Conservation (phyloP, 1,140 invertebrate species). For the Brachionus rubens region DNA sequence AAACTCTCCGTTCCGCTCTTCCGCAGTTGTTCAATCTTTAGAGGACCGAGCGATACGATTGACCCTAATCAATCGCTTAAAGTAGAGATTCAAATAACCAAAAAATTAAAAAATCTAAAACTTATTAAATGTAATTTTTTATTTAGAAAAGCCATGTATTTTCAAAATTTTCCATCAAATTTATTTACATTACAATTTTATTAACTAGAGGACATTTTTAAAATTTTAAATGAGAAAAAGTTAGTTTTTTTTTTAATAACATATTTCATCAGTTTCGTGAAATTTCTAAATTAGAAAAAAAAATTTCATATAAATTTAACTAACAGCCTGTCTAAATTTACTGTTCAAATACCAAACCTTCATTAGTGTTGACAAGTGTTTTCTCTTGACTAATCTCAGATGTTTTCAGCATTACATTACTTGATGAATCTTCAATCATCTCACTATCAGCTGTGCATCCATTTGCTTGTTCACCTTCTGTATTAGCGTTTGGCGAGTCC, state of each 20-base stretch:
- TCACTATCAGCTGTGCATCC: neutral
- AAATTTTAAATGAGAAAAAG: neutral
- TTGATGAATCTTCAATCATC: slow-evolving; percentile 23
- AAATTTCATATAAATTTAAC: slow-evolving; percentile 25
- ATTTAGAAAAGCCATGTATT: too few species aligned
- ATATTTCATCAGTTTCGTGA: too few species aligned
- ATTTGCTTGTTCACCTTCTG: neutral
- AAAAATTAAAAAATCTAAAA: too few species aligned
- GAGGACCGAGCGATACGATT: too few species aligned
- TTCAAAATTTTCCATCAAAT: slow-evolving; percentile 33
- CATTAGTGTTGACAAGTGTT: slow-evolving; percentile 1
- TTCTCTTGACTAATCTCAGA: neutral
- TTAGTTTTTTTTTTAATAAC: neutral
- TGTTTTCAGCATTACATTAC: neutral
- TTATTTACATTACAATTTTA: slow-evolving; percentile 36
- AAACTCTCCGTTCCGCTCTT: too few species aligned
- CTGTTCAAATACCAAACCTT: slow-evolving; percentile 44
- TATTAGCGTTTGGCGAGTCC: slow-evolving; percentile 20
- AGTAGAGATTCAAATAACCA: too few species aligned
- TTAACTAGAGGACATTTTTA: slow-evolving; percentile 14
- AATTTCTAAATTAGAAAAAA: neutral
- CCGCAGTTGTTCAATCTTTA: too few species aligned
- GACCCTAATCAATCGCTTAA: too few species aligned
- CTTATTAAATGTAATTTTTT: too few species aligned
- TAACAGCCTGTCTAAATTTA: neutral